These are phyloP conservation scores for Hedychridium roseum DNA, from an alignment of 2,888 invertebrate genomes.

Conservation along the genomic window DNA sequence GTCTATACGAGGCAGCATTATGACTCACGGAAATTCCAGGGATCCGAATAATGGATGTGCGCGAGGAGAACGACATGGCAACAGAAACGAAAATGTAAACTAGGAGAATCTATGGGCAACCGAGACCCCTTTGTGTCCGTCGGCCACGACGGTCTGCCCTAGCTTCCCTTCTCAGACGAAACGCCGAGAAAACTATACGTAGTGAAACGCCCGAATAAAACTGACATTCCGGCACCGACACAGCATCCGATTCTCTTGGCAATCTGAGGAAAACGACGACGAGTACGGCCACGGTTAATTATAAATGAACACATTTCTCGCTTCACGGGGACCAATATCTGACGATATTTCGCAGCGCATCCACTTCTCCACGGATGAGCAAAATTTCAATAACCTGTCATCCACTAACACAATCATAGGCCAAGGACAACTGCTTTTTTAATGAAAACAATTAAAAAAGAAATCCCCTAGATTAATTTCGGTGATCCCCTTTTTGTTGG, in stretches of 20 bases:
- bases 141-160: slow-evolving; percentile 8
- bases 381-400: too few relatives aligned
- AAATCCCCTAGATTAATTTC: too few relatives aligned
- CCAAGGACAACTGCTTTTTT: too few relatives aligned
- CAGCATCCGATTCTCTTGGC: slow-evolving; percentile 26
- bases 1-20: slow-evolving; percentile 23
- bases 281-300: slow-evolving; percentile 13
- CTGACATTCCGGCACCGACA: slow-evolving; percentile 26
- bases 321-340: too few relatives aligned
- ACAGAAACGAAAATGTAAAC: slow-evolving; percentile 40
- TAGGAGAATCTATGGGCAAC: slow-evolving; percentile 27
- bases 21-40: slow-evolving; percentile 36
- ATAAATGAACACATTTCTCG: too few relatives aligned
- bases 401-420: too few relatives aligned
- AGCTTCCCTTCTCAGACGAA: slow-evolving; percentile 8
- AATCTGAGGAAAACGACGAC: slow-evolving; percentile 17
- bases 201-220: slow-evolving; percentile 24
- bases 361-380: too few relatives aligned
- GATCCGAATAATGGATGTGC: slow-evolving; percentile 33
- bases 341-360: too few relatives aligned
- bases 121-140: slow-evolving; percentile 26
- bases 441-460: too few relatives aligned
- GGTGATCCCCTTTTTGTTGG: too few relatives aligned
- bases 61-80: slow-evolving; percentile 23
- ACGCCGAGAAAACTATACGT: background rate